These are phyloP conservation scores for Eupsittula cactorum DNA, from an alignment of 2,113 vertebrate genomes.

Conservation along the genomic window DNA sequence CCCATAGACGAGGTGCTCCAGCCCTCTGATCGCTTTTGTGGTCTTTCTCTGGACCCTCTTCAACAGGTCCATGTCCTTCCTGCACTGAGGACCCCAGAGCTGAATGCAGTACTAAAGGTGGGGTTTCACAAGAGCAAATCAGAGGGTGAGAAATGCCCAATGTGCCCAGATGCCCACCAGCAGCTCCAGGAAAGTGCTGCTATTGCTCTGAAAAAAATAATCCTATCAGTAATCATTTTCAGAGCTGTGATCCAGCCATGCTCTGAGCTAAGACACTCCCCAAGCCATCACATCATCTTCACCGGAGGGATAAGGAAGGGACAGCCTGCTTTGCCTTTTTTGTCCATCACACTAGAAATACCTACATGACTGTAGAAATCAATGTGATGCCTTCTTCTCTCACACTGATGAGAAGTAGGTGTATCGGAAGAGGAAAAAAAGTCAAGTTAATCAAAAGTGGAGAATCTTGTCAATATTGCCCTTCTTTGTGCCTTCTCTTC, in stretches of 20 bases:
- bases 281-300: background rate
- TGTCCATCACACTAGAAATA: background rate
- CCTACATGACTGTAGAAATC: background rate
- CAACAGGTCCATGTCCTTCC: background rate
- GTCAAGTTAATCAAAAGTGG: background rate
- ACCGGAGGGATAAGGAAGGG: background rate
- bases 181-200: background rate
- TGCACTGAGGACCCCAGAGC: background rate
- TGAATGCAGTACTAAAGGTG: background rate
- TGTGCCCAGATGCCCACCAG: background rate
- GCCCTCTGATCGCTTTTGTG: background rate
- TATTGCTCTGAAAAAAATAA: background rate
- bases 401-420: background rate
- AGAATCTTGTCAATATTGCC: background rate
- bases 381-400: background rate
- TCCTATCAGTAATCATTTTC: background rate
- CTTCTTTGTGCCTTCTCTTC: background rate
- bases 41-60: background rate
- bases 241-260: background rate
- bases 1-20: background rate
- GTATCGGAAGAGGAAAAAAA: rapidly evolving
- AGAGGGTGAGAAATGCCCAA: background rate
- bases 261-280: background rate
- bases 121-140: background rate
- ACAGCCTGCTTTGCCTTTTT: background rate